Base-by-base conservation (phyloP, 2,888 invertebrate species). In the Trichacis sp. region DNA sequence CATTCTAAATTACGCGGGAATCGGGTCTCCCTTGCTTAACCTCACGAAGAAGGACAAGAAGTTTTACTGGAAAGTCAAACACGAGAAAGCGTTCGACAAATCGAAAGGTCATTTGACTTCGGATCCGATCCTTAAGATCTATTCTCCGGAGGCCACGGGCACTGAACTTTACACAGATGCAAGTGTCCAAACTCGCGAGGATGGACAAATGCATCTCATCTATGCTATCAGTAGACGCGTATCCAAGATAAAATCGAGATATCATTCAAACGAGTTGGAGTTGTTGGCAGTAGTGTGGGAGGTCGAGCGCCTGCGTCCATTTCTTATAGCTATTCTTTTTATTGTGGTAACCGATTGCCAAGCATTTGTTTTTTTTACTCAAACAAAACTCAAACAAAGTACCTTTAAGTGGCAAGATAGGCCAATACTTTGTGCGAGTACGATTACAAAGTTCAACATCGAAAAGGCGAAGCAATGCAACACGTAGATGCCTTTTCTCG, bases 1-100 rank as follows among this genome's bases (percentile, higher is more conserved):
- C 14, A 5, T 8, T 2, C 56, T 48, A 4, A 12, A 55, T 4
- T 60, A 56, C n/a, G 49, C 63, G 9, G 20, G n/a, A 8, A 42
- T 63, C 14, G 60, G 57, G 4, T 1, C 40, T 1, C 48, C 59
- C 11, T 14, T 59, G 6, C 15, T 45, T 14, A 9, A 40, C 2
- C 24, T 53, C 11, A 11, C 46, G 5, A 3, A n/a, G 17, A 46
- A 48, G 20, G 15, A 48, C 5, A 14, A 6, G 20, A 2, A 20
- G 20, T 48, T 48, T 29, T 8, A 6, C 5, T 48, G 48, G 48
- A 12, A 9, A 2, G 24, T 11, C 3, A 8, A 15, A n/a, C 48
- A 48, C 5, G 19, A 43, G 11, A 18, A 17, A 17, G 43, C 43
- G 11, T 43, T 43, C 11, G 11, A 19, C 6, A 3, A 43, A 43